Evolutionary conservation across 2,113 vertebrate species (phyloP).

Genomic region (Vulpes lagopus): DNA sequence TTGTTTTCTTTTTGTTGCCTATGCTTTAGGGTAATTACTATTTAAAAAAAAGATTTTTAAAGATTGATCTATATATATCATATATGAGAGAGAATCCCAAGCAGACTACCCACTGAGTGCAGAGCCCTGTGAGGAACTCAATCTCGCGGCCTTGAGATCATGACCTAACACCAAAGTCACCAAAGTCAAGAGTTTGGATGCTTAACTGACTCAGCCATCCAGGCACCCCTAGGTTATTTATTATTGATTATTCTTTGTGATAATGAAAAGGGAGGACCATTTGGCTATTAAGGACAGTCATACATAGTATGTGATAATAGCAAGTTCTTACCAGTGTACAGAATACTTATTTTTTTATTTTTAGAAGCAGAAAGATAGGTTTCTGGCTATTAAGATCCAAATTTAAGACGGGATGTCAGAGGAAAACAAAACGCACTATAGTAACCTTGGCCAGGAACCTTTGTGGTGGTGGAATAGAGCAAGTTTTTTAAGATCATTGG

Average conservation of each 20-base stretch:
- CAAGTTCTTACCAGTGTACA: background rate
- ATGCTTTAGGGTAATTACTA: background rate
- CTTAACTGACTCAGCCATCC: too few relatives aligned
- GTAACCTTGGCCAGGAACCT: background rate
- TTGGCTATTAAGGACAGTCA: background rate
- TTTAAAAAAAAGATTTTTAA: background rate
- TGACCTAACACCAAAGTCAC: too few relatives aligned
- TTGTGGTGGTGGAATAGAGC: background rate
- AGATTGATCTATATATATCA: too few relatives aligned
- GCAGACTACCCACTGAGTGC: too few relatives aligned
- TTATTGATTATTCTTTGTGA: slow-evolving; percentile 17
- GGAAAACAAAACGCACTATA: background rate
- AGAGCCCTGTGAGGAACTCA: too few relatives aligned
- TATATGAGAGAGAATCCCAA: too few relatives aligned
- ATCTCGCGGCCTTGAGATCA: too few relatives aligned
- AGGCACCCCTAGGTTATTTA: background rate
- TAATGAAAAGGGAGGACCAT: background rate
- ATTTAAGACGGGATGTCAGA: background rate
- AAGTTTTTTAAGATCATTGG: background rate
- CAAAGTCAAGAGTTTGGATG: too few relatives aligned
- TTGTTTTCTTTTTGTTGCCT: background rate
- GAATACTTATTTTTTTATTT: background rate
- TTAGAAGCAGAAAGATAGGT: background rate
- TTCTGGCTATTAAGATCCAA: slow-evolving; percentile 18
- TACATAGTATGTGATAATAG: slow-evolving; percentile 1